phyloP scores from a whole-genome alignment of 2,888 invertebrate genomes.

The Blastobasis lacticolella region DNA sequence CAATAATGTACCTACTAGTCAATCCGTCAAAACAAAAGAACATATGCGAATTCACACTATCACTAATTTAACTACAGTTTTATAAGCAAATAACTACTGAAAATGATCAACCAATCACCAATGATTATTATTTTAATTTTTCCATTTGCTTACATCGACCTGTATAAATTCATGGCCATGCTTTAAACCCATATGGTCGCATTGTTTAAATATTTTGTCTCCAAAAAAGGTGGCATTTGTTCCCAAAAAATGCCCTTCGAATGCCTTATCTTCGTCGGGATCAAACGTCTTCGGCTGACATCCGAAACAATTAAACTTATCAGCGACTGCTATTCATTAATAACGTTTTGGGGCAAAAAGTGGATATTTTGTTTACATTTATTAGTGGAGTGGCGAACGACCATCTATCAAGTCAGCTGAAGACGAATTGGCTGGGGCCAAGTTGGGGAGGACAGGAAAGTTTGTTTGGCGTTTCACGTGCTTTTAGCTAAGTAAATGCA shows the following conservation, averaged over 20 bases:
- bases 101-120: too few relatives aligned
- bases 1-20: too few relatives aligned
- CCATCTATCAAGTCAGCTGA: constrained; percentile 58
- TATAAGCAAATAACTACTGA: too few relatives aligned
- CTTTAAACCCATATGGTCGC: too few relatives aligned
- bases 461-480: neutral
- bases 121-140: too few relatives aligned
- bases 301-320: constrained; percentile 62
- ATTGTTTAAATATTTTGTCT: constrained; percentile 23
- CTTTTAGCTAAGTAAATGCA: too few relatives aligned
- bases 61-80: too few relatives aligned
- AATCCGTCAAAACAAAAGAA: too few relatives aligned
- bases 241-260: constrained; percentile 23
- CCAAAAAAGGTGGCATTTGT: constrained; percentile 34
- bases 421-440: constrained; percentile 51
- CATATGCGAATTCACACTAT: too few relatives aligned
- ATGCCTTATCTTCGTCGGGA: constrained; percentile 35
- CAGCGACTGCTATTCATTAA: constrained; percentile 52
- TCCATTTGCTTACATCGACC: too few relatives aligned
- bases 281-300: constrained; percentile 37
- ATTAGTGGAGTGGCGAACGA: constrained; percentile 59
- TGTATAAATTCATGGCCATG: too few relatives aligned
- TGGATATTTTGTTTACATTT: constrained; percentile 69
- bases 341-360: constrained; percentile 53
- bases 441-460: constrained; percentile 14